Evolutionary conservation across 2,888 invertebrate genomes (phyloP), one percentile per base, ranked within the genome.

Genomic region (Ceriagrion tenellum): DNA sequence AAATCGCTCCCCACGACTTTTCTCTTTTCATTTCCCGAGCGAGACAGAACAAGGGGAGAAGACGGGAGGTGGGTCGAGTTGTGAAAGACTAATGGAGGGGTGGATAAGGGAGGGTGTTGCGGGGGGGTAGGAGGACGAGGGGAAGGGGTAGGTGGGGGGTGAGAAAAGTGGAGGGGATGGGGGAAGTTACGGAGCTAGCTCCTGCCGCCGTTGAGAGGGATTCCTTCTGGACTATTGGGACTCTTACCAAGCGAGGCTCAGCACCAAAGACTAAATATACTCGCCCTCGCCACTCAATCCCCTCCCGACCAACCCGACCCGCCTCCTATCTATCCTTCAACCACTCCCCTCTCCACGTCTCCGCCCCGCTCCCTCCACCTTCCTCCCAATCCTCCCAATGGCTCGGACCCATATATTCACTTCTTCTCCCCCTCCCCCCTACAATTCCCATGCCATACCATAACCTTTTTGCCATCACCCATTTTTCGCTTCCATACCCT

Each of bases 141-240:
- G 13, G 13, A 16, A 59, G 59, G 59, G 59, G 3, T 47, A 47
- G 89, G 55, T 8, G 26, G 23, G 26, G 55, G 4, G 55, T n/a
- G 89, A 89, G 55, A 89, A n/a, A 89, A 13, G 23, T 12, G 89
- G 47, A 55, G 89, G 26, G 89, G 55, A 69, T 23, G 59, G 40
- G n/a, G 35, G 59, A n/a, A 26, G 35, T 18, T 20, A 40, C 18
- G 12, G 90, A 35, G 91, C 30, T 63, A 12, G 59, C 18, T 59
- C 1, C 59, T 18, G n/a, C 69, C n/a, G 69, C 69, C 12, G 91
- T 63, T 30, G 93, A 93, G 93, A 93, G 69, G 69, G 93, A 93
- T 93, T 93, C 93, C 93, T 93, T 93, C 93, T 69, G 93, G 93
- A 93, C 93, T 69, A 93, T 93, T 93, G 93, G 93, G 93, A 69